Percentiles rank a stretch among this genome's conserved stretches.
These are phyloP conservation scores for Ladona fulva DNA, from an alignment of 1,140 invertebrate genomes.

Conservation along the genomic window DNA sequence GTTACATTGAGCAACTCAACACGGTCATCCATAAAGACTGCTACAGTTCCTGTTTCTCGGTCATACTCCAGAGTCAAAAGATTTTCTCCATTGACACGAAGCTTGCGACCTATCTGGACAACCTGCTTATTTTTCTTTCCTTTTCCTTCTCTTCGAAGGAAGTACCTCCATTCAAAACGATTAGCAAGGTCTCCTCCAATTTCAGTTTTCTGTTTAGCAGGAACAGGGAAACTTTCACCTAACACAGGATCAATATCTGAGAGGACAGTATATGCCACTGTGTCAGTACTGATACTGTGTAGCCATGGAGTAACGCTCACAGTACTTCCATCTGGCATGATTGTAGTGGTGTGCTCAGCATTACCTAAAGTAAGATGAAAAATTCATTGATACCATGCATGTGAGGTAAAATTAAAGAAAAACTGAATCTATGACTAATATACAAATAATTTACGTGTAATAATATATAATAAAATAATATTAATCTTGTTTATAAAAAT, in stretches of 20 bases:
- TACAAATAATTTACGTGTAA: no score
- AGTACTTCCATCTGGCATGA: constrained; percentile 73
- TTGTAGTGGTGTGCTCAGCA: constrained; percentile 66
- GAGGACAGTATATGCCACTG: constrained; percentile 72
- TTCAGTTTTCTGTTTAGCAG: constrained; percentile 79
- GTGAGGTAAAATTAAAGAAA: background rate
- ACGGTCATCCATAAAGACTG: constrained; percentile 80
- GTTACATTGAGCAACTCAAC: constrained; percentile 83
- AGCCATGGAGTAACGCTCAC: constrained; percentile 69
- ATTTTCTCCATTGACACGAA: constrained; percentile 84
- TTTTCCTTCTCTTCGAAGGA: constrained; percentile 53
- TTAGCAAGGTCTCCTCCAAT: constrained; percentile 84
- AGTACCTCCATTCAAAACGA: constrained; percentile 91
- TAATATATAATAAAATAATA: no score
- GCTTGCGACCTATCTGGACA: constrained; percentile 71
- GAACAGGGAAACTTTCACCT: constrained; percentile 81
- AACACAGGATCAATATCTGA: constrained; percentile 72
- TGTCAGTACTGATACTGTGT: constrained; percentile 74
- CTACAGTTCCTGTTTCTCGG: constrained; percentile 76
- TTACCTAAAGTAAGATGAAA: constrained; percentile 42
- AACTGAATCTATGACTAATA: background rate
- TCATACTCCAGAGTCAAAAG: constrained; percentile 88
- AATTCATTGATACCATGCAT: background rate
- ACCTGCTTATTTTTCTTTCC: constrained; percentile 49
- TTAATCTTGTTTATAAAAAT: no score